Percentiles rank a stretch among this genome's conserved stretches.
Conservation (phyloP, 2,888 invertebrate species). For the Caenorhabditis japonica region DNA sequence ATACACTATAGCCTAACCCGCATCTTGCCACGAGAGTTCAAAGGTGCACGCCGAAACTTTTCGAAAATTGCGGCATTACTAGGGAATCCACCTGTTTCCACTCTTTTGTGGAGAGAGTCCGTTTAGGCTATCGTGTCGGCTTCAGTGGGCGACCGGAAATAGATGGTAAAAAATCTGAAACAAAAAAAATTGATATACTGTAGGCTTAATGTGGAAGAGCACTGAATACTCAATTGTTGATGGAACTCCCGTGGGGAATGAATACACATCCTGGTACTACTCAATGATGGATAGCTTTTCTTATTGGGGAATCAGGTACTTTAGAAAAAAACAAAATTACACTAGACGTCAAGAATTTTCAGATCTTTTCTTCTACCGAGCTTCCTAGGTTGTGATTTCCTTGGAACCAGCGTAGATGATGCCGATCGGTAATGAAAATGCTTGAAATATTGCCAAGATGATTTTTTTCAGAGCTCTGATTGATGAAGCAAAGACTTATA, state of each 20-base stretch:
- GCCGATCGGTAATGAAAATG: slow-evolving; percentile 22
- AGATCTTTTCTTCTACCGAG: slow-evolving; percentile 33
- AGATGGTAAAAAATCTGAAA: neutral
- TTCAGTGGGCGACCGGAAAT: too few relatives aligned
- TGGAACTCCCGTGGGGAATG: slow-evolving; percentile 30
- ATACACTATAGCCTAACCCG: too few relatives aligned
- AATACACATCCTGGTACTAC: slow-evolving; percentile 30
- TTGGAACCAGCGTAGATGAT: slow-evolving; percentile 33
- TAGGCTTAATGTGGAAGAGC: slow-evolving; percentile 44
- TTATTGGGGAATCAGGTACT: slow-evolving; percentile 41
- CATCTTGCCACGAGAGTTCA: too few relatives aligned
- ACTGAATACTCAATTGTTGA: slow-evolving; percentile 32
- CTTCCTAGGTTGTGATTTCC: slow-evolving; percentile 45
- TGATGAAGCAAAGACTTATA: slow-evolving; percentile 11
- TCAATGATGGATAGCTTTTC: slow-evolving; percentile 34
- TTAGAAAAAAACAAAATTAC: neutral
- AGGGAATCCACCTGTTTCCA: too few relatives aligned
- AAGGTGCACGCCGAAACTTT: too few relatives aligned
- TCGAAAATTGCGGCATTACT: too few relatives aligned
- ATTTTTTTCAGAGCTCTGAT: slow-evolving; percentile 20
- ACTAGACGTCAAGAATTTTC: too few relatives aligned
- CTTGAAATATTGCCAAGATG: neutral
- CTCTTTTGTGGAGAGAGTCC: too few relatives aligned
- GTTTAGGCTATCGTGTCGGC: too few relatives aligned
- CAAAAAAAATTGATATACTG: neutral